These are phyloP conservation scores for Ophiodon elongatus DNA, from an alignment of 2,113 vertebrate species.

Conservation along the genomic window DNA sequence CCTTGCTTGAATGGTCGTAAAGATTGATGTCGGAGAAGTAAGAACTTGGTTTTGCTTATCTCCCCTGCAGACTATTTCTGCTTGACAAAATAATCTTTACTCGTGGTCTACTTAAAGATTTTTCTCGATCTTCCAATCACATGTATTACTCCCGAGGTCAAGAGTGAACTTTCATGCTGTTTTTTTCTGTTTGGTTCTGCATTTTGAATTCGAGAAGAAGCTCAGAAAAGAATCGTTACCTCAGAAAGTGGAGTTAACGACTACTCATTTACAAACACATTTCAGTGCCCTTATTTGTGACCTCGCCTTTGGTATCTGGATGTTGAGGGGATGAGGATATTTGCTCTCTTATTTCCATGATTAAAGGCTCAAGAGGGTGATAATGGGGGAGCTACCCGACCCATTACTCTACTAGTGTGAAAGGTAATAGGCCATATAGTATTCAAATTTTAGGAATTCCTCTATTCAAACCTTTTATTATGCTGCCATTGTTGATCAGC, in stretches of 20 bases:
- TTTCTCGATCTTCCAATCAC: neutral
- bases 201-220: neutral
- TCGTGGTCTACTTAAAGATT: neutral
- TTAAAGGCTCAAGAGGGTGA: neutral
- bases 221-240: neutral
- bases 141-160: neutral
- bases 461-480: neutral
- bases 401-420: neutral
- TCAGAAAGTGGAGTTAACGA: neutral
- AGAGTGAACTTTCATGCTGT: neutral
- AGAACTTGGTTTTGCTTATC: neutral
- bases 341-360: slow-evolving; percentile 10
- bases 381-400: neutral
- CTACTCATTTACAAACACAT: neutral
- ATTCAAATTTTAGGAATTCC: neutral
- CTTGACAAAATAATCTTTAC: neutral
- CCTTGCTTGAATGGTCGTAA: neutral
- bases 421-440: neutral
- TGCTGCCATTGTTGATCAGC: neutral
- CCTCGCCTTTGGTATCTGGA: neutral
- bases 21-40: neutral
- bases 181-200: neutral
- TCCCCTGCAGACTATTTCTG: neutral
- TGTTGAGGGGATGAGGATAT: neutral
- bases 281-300: neutral